Evolutionary conservation across 2,797 vertebrate species (phyloP), one percentile per base, ranked within the genome.

Genomic region (Sus cebifrons): DNA sequence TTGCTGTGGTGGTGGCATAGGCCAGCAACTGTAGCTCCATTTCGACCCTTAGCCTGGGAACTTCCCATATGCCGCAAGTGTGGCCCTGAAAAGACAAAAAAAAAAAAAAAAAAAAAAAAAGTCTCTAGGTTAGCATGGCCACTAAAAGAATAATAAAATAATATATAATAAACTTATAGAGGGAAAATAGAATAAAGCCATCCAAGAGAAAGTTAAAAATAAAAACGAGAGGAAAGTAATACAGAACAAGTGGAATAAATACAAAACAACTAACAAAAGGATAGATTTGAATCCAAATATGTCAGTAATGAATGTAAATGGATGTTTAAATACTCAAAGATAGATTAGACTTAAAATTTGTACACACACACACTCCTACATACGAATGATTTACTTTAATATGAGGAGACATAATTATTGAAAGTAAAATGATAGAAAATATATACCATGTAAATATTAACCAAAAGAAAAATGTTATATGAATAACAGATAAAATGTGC

Each of bases 381-480:
- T 36, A 36, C 3, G 36, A 3, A 36, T 36, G 36, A 36, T 36
- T 36, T 36, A 36, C 36, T 75, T 64, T 75, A 64, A 62, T 87
- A 60, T 56, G 68, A 56, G 29, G 56, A 49, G 40, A 52, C 40
- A 49, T 8, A 14, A 86, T 21, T 62, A 36, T 74, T 87, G 85
- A 62, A 74, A 87, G 56, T 87, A 62, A 23, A n/a, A 74, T 87
- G 56, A 49, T 74, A 49, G 56, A 32, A 73, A 87, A 87, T 74
- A 64, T 67, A 32, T 52, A n/a, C 18, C 64, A 16, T 52, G 29
- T 52, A 84, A 84, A 32, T 14, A n/a, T 20, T 84, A 67, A 67
- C 27, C 82, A 84, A 84, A 84, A 83, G 81, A 67, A 67, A 84
- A 52, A 32, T 84, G 23, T 65, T 67, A 2, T 67, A 52, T 84